These are phyloP conservation scores for Odontesthes bonariensis DNA, from an alignment of 2,113 vertebrate genomes.

Conservation along the genomic window DNA sequence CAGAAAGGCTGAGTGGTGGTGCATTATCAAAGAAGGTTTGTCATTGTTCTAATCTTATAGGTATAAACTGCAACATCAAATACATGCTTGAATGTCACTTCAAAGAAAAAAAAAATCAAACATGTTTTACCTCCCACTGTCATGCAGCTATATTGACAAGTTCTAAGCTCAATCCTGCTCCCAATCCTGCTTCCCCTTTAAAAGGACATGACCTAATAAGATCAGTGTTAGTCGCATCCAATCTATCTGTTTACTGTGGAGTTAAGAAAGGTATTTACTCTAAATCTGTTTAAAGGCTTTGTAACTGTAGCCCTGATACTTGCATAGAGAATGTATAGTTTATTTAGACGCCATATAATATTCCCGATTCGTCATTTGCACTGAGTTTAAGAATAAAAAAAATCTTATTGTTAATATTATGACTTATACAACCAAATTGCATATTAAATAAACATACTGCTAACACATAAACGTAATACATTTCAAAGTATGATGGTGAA, in stretches of 20 bases:
- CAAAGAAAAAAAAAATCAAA: neutral
- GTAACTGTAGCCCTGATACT: slow-evolving; percentile 17
- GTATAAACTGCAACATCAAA: neutral
- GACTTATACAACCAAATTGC: too few species aligned
- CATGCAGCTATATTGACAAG: slow-evolving; percentile 30
- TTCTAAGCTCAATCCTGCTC: slow-evolving; percentile 49
- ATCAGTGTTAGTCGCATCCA: slow-evolving; percentile 56
- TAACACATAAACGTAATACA: too few species aligned
- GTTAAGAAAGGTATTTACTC: slow-evolving; percentile 63
- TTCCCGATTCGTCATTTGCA: too few species aligned
- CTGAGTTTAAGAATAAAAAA: too few species aligned
- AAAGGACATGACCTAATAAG: slow-evolving; percentile 63
- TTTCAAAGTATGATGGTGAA: too few species aligned
- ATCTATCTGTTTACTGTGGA: slow-evolving; percentile 64
- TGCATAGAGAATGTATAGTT: too few species aligned
- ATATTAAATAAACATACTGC: too few species aligned
- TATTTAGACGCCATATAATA: too few species aligned
- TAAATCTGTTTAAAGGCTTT: slow-evolving; percentile 70
- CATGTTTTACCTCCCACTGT: neutral
- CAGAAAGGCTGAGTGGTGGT: neutral
- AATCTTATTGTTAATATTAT: too few species aligned
- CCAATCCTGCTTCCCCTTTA: slow-evolving; percentile 46
- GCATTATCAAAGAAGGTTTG: neutral
- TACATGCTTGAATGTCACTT: neutral
- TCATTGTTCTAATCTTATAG: neutral